These are phyloP conservation scores for human (Homo sapiens) DNA, from an alignment of 2,113 vertebrate species.

Conservation along the genomic window DNA sequence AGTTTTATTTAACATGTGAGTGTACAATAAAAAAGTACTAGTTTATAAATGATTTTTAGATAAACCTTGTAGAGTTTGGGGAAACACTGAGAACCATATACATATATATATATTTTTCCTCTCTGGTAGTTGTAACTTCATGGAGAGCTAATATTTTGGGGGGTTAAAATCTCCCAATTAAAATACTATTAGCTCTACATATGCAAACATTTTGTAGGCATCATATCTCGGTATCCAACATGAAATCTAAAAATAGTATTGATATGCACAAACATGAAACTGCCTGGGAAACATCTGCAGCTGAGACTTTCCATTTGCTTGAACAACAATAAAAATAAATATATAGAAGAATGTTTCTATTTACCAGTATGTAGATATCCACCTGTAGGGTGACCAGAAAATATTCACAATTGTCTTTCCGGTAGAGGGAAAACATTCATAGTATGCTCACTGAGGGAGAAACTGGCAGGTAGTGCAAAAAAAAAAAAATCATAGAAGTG, in stretches of 20 bases:
- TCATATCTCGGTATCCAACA: not conserved
- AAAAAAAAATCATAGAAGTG: not conserved
- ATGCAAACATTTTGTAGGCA: not conserved
- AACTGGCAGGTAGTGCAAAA: too few species aligned
- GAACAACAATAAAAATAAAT: not conserved
- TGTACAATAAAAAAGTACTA: not conserved
- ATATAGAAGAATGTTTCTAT: not conserved
- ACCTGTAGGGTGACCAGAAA: not conserved
- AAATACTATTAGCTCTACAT: not conserved
- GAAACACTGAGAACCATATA: conserved; percentile 45
- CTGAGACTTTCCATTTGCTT: not conserved
- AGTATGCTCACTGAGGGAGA: not conserved
- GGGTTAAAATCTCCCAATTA: conserved; percentile 13
- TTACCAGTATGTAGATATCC: not conserved
- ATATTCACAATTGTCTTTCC: not conserved
- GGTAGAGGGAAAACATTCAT: not conserved
- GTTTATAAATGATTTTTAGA: not conserved
- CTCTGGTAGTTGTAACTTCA: conserved; percentile 27
- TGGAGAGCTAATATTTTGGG: conserved; percentile 2
- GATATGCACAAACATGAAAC: not conserved
- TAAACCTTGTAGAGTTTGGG: not conserved
- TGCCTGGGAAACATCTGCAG: conserved; percentile 52
- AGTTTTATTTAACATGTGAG: conserved; percentile 68
- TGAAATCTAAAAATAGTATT: conserved; percentile 12
- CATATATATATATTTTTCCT: conserved; percentile 58